Conservation (phyloP, 1,140 invertebrate species). For the Drosophila nannoptera region DNA sequence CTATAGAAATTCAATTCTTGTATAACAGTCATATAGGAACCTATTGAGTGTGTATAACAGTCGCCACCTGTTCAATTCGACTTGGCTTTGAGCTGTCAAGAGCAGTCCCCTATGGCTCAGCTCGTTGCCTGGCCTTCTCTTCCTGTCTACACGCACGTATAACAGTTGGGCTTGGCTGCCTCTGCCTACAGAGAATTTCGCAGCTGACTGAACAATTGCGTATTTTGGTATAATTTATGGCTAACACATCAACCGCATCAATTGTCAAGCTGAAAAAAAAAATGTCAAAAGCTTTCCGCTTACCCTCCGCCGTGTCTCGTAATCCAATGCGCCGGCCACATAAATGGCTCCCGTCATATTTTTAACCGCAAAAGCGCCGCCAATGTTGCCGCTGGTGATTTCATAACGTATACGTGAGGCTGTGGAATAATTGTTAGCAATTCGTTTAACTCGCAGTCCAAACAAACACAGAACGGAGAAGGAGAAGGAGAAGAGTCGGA, state of each 20-base stretch:
- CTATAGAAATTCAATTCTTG: too few species aligned
- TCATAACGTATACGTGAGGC: constrained; percentile 99
- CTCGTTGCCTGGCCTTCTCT: too few species aligned
- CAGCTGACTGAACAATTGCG: constrained; percentile 59
- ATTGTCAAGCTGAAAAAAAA: constrained; percentile 13
- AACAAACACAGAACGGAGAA: constrained; percentile 5
- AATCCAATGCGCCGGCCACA: constrained; percentile 95
- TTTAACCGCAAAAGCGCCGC: constrained; percentile 97
- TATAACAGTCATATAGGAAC: too few species aligned
- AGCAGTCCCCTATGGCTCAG: too few species aligned
- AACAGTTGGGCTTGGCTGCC: neutral
- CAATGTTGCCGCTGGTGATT: constrained; percentile 99
- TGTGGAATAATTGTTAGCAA: constrained; percentile 78
- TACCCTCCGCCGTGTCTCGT: constrained; percentile 94
- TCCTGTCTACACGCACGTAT: neutral
- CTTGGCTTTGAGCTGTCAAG: too few species aligned
- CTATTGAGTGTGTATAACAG: too few species aligned
- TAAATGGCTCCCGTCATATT: constrained; percentile 98
- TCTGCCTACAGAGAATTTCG: constrained; percentile 57
- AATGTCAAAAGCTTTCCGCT: constrained; percentile 70
- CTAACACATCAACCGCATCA: constrained; percentile 21
- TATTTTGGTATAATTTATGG: constrained; percentile 49
- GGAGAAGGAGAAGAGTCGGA: neutral
- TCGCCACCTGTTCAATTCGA: too few species aligned
- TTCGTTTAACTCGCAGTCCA: constrained; percentile 32